phyloP scores from a whole-genome alignment of 2,888 invertebrate species.

The Nematopogon swammerdamellus region DNA sequence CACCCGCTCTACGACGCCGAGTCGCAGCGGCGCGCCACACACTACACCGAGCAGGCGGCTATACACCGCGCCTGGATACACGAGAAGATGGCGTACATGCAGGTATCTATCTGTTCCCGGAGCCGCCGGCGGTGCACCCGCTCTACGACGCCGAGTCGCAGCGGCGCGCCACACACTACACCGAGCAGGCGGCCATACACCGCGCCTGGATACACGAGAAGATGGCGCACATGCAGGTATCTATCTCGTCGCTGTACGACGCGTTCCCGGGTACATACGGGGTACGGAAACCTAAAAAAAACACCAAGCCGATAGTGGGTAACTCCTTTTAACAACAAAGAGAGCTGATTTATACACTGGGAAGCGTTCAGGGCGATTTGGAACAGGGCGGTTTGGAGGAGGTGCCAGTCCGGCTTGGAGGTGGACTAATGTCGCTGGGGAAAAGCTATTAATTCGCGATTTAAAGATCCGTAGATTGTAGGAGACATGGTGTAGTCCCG shows the following conservation, averaged over 20 bases:
- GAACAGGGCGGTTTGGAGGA: no score
- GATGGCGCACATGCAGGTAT: constrained; percentile 70
- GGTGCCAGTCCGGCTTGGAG: no score
- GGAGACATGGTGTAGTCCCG: no score
- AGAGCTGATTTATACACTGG: no score
- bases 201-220: constrained; percentile 93
- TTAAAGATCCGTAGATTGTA: no score
- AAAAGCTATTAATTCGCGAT: no score
- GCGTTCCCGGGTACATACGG: no score
- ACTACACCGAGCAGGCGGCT: constrained; percentile 87
- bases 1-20: constrained; percentile 90
- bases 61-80: constrained; percentile 88
- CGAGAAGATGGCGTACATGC: constrained; percentile 82
- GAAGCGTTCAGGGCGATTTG: no score
- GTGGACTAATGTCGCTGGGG: no score
- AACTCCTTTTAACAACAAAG: no score
- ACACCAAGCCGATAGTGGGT: not conserved
- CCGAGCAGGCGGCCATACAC: constrained; percentile 82
- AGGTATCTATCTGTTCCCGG: constrained; percentile 74
- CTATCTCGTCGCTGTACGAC: constrained; percentile 78
- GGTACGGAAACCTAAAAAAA: no score
- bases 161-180: constrained; percentile 86
- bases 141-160: constrained; percentile 89
- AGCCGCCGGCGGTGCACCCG: constrained; percentile 88
- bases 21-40: constrained; percentile 84